Evolutionary conservation across 2,113 vertebrate species (phyloP), one percentile per base, ranked within the genome.

Genomic region (Microtus oregoni): DNA sequence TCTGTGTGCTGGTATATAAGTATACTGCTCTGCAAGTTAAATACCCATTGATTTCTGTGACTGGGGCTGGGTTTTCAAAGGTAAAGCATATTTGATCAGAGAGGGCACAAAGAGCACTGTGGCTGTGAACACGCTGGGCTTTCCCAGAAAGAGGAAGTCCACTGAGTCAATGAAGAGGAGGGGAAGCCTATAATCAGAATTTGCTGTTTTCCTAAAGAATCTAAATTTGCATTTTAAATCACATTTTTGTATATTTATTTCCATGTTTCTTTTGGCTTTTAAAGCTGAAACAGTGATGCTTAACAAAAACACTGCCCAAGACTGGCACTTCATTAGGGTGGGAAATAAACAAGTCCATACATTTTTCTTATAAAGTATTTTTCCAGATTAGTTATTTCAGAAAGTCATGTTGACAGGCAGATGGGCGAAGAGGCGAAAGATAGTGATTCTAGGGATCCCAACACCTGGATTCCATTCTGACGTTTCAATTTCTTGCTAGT

Each of bases 221-320:
- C 92, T 97, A 83, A 95, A 98, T 98, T 97, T 98, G 98, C 97
- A 98, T 98, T 98, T 98, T 97, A 98, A 98, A 98, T 98, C 91
- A 97, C 65, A 20, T 95, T 97, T 97, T 86, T 35, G 63, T 92
- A 58, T 97, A 98, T 96, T 98, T 97, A 72, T 87, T 94, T 98
- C 98, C 96, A 96, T 98, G 92, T 98, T 97, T 94, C 96, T 97
- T 97, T 98, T 97, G 94, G 79, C 89, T 96, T 95, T 97, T 94
- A 98, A 96, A 98, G 93, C 82, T 97, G 90, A 86, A 97, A 98
- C 96, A 96, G 96, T 96, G 88, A 96, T 70, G 95, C 92, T 86
- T 55, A 81, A 96, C 90, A 93, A 12, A 97, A 98, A 97, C 72
- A 52, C 81, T 94, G 78, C 17, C 41, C 61, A 92, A 96, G 76